Percentiles rank a stretch among this genome's conserved stretches.
phyloP scores from a whole-genome alignment of 2,113 vertebrate genomes.

The Polypterus bichir region DNA sequence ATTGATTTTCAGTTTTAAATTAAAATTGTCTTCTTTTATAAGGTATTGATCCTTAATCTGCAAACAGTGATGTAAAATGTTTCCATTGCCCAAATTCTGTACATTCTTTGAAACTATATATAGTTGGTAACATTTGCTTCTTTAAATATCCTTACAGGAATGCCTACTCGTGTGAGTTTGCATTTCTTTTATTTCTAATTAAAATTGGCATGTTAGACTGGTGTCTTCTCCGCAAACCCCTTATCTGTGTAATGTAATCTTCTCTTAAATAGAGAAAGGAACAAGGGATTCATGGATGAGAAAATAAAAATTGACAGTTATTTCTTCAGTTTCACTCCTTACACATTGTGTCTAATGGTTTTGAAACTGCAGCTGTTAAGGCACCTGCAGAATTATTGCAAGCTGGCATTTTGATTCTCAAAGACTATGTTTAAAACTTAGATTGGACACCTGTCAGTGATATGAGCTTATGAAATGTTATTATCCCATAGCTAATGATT shows the following conservation, averaged over 20 bases:
- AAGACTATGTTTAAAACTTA: slow-evolving; percentile 65
- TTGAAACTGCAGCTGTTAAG: slow-evolving; percentile 58
- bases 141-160: not conserved
- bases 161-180: slow-evolving; percentile 30
- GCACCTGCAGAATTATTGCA: slow-evolving; percentile 66
- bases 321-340: slow-evolving; percentile 42
- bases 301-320: slow-evolving; percentile 13
- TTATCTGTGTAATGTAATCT: not conserved
- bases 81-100: no score
- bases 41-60: no score
- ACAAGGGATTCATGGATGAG: not conserved
- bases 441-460: slow-evolving; percentile 69
- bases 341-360: slow-evolving; percentile 52
- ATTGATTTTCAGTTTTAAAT: no score
- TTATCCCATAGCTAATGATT: slow-evolving; percentile 52
- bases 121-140: no score
- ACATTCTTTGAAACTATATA: no score
- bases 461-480: slow-evolving; percentile 44
- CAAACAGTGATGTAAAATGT: no score
- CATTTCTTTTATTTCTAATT: slow-evolving; percentile 9
- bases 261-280: no score
- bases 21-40: no score
- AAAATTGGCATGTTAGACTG: not conserved
- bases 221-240: not conserved
- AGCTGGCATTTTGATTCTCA: slow-evolving; percentile 63